Evolutionary conservation across 2,888 invertebrate species (phyloP).

Genomic region (Pachycephus smyrnensis): DNA sequence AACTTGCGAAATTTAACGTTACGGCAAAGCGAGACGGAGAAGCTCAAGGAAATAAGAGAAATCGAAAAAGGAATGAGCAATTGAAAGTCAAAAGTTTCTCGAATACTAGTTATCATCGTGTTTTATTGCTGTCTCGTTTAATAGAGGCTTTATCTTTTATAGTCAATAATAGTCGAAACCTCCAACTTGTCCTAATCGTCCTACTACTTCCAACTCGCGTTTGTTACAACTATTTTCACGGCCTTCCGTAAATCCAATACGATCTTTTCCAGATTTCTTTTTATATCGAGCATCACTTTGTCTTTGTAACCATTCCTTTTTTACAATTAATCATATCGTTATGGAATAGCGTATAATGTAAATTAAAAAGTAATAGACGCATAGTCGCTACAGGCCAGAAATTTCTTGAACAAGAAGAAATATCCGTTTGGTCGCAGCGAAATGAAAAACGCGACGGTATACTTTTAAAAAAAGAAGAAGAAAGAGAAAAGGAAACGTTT

Average conservation of each 20-base stretch:
- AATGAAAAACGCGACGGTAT: neutral
- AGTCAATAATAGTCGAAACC: neutral
- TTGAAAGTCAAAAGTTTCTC: neutral
- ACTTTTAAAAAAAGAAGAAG: neutral
- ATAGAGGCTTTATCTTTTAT: slow-evolving; percentile 11
- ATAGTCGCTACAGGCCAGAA: neutral
- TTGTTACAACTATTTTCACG: neutral
- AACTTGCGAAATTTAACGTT: neutral
- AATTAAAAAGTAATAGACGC: neutral
- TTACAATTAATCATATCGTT: neutral
- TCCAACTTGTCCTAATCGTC: neutral
- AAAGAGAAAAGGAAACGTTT: neutral
- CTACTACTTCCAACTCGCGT: neutral
- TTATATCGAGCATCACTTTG: neutral
- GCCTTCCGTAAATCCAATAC: neutral
- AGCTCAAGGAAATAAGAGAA: neutral
- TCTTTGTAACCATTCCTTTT: neutral
- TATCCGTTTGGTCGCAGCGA: neutral
- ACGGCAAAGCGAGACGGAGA: neutral
- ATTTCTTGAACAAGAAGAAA: neutral
- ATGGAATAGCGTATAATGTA: neutral
- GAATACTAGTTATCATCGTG: neutral
- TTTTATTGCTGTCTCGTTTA: neutral
- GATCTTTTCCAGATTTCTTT: neutral
- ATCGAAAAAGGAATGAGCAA: neutral